phyloP scores from a whole-genome alignment of 2,888 invertebrate species.

The Ectemnius cavifrons region DNA sequence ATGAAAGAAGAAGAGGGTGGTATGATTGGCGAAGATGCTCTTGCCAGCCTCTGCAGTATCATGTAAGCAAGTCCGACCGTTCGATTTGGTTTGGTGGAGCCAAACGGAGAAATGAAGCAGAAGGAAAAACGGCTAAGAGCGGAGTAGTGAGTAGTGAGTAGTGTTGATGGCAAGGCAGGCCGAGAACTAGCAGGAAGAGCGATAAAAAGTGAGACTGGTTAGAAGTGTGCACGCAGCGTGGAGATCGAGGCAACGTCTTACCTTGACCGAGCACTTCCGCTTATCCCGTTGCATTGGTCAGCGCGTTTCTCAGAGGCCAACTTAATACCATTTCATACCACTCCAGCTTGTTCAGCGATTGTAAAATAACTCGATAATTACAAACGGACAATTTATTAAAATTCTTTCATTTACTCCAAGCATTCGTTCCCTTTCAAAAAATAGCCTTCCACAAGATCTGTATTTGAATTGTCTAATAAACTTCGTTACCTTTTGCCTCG shows the following conservation, averaged over 20 bases:
- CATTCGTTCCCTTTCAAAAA: no score
- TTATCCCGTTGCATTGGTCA: constrained; percentile 38
- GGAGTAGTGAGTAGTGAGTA: no score
- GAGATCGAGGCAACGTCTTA: constrained; percentile 57
- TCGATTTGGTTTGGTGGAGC: background rate
- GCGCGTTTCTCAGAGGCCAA: constrained; percentile 35
- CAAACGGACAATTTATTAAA: no score
- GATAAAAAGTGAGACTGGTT: constrained; percentile 25
- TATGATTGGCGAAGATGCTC: no score
- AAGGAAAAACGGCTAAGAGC: background rate
- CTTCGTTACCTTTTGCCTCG: no score
- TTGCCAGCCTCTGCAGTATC: no score
- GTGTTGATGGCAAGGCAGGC: background rate
- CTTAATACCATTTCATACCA: constrained; percentile 1
- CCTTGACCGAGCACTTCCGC: constrained; percentile 63
- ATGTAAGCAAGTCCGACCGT: no score
- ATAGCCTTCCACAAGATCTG: no score
- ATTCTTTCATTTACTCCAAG: no score
- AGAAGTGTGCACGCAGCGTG: constrained; percentile 35
- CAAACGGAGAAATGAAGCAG: constrained; percentile 1
- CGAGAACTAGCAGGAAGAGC: constrained; percentile 17
- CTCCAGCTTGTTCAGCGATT: background rate
- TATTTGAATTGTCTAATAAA: no score
- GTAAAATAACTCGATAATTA: no score
- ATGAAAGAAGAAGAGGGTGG: no score